Evolutionary conservation across 2,888 invertebrate genomes (phyloP), one percentile per base, ranked within the genome.

Genomic region (Caprella mutica): DNA sequence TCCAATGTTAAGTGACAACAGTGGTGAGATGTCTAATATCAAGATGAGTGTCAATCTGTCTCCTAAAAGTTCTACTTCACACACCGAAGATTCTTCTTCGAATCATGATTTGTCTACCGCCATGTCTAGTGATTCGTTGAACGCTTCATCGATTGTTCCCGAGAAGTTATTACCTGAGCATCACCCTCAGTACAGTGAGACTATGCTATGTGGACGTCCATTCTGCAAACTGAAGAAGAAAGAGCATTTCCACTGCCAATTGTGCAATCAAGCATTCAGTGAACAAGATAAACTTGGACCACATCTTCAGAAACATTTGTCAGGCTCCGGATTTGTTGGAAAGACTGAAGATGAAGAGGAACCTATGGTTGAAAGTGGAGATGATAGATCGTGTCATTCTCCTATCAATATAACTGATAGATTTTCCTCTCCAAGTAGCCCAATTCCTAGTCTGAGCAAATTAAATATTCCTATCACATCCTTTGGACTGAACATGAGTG

Each of bases 151-250:
- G 29, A 38, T 55, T 23, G 46, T 43, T 26, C 55, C 64, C 12
- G 64, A 64, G 27, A 57, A 56, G 43, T 42, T 52, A n/a, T 29
- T 44, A 88, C 72, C 81, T 86, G 70, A 85, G 82, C 68, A 72
- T 72, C 77, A 79, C 72, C 58, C 69, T 61, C 61, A 79, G 26
- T 83, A 80, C 69, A 80, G 81, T 0, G 80, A 80, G 0, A 81
- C 81, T 65, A 75, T 78, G 56, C 79, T 80, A 53, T 86, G 86
- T 71, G 81, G 84, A 53, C 75, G 84, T 21, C 84, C 86, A 4
- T 86, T 86, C 71, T 86, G 86, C 72, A 86, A 86, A 71, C 75
- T 86, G 66, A 86, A 85, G 71, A 77, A 83, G 60, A 82, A 83
- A 69, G 81, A 82, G 65, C 86, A 86, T 69, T 85, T 82, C 69